These are phyloP conservation scores for Amblyopsis hoosieri DNA, from an alignment of 2,797 vertebrate genomes.

Conservation along the genomic window DNA sequence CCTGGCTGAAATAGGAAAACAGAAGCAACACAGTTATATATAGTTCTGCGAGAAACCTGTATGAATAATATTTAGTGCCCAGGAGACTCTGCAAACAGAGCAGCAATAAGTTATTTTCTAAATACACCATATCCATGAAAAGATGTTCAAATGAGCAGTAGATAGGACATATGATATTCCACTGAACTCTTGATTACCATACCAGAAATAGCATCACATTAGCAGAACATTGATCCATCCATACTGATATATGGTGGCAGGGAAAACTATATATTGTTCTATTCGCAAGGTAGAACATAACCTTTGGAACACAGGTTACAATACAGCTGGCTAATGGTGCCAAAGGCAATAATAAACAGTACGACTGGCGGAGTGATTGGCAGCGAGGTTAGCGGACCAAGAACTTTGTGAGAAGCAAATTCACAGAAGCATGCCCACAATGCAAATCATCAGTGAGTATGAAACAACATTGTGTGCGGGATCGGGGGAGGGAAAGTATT, in stretches of 20 bases:
- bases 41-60: slow-evolving; percentile 2
- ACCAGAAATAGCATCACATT: slow-evolving; percentile 46
- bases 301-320: slow-evolving; percentile 52
- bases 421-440: slow-evolving; percentile 29
- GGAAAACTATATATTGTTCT: slow-evolving; percentile 49
- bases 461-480: neutral
- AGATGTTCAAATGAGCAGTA: slow-evolving; percentile 16
- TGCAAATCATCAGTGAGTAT: slow-evolving; percentile 25
- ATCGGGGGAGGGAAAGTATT: too few species aligned
- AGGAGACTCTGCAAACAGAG: neutral
- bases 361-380: slow-evolving; percentile 32
- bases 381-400: slow-evolving; percentile 9
- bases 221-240: slow-evolving; percentile 43
- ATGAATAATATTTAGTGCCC: neutral
- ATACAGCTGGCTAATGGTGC: slow-evolving; percentile 39
- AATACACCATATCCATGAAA: neutral
- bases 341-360: slow-evolving; percentile 42
- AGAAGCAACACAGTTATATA: slow-evolving; percentile 44
- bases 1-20: slow-evolving; percentile 83
- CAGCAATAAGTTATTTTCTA: neutral
- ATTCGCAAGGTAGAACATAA: slow-evolving; percentile 43
- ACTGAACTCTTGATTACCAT: slow-evolving; percentile 41
- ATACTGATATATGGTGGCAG: slow-evolving; percentile 49
- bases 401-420: slow-evolving; percentile 22
- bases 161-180: slow-evolving; percentile 18